A percentile compares a stretch with the other conserved stretches of the same genome.
phyloP scores from a whole-genome alignment of 1,140 invertebrate species.

The Drosophila miranda region DNA sequence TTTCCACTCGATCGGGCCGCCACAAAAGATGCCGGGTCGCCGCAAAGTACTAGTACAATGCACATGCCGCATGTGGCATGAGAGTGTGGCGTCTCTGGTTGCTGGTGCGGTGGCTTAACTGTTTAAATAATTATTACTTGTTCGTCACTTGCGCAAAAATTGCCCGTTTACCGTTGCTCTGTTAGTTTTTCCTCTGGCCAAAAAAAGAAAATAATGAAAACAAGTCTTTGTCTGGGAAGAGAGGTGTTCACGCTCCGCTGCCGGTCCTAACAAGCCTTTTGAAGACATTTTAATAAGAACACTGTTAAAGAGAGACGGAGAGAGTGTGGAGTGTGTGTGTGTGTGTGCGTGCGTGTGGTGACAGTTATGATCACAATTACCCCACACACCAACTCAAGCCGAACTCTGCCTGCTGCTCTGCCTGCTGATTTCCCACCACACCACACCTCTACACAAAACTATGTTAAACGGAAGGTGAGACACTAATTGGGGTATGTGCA shows the following conservation, averaged over 20 bases:
- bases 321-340: not conserved
- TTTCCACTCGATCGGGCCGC: constrained; percentile 53
- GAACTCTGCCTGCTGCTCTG: constrained; percentile 20
- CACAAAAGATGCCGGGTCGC: constrained; percentile 7
- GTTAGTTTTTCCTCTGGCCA: constrained; percentile 53
- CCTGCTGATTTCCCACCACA: constrained; percentile 21
- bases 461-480: not conserved
- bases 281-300: constrained; percentile 64
- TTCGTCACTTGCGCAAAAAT: constrained; percentile 61
- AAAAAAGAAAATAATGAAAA: constrained; percentile 52
- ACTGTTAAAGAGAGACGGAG: constrained; percentile 9
- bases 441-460: not conserved
- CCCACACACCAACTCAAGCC: constrained; percentile 33
- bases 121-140: constrained; percentile 66
- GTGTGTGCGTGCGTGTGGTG: constrained; percentile 14
- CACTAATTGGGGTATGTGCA: no score
- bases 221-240: constrained; percentile 48
- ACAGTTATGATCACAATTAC: constrained; percentile 59
- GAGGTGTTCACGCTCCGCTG: constrained; percentile 51
- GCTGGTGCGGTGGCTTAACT: constrained; percentile 34
- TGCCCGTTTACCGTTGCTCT: constrained; percentile 60
- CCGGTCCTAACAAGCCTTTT: constrained; percentile 38
- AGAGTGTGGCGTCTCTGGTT: constrained; percentile 11
- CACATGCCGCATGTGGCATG: constrained; percentile 9
- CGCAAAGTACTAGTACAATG: constrained; percentile 22